Evolutionary conservation across 2,113 vertebrate genomes (phyloP).

Genomic region (Brachionichthys hirsutus): DNA sequence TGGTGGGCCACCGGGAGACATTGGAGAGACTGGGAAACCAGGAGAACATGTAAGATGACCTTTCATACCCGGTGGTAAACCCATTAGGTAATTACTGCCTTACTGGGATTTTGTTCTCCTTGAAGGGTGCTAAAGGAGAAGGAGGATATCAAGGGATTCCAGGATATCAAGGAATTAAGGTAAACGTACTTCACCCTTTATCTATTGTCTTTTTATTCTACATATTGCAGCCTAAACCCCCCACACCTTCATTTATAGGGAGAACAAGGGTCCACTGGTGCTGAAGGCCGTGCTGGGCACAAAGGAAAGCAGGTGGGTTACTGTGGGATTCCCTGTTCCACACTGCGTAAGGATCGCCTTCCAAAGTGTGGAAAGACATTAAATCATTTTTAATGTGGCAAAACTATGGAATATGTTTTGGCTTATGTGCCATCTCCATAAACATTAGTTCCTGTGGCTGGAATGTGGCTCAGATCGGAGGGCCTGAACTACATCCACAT

Average conservation of each 20-base stretch:
- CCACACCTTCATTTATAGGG: constrained; percentile 60
- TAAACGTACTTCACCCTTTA: constrained; percentile 38
- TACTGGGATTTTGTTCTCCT: constrained; percentile 47
- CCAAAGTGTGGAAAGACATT: constrained; percentile 29
- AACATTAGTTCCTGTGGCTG: constrained; percentile 57
- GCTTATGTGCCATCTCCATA: constrained; percentile 55
- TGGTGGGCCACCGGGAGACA: constrained; percentile 69
- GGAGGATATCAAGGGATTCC: constrained; percentile 73
- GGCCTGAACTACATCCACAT: constrained; percentile 43
- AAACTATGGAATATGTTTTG: constrained; percentile 49
- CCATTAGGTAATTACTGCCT: constrained; percentile 31
- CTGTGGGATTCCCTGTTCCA: constrained; percentile 34
- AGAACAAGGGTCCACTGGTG: constrained; percentile 64
- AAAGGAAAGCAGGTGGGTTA: constrained; percentile 72
- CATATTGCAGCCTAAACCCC: constrained; percentile 12
- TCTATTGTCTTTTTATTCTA: constrained; percentile 3
- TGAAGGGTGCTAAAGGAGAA: constrained; percentile 72
- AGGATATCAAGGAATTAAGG: constrained; percentile 81
- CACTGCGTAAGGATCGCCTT: background rate
- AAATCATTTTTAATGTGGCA: constrained; percentile 57
- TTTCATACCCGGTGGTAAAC: constrained; percentile 6
- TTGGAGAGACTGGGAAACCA: constrained; percentile 58
- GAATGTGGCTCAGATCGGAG: constrained; percentile 44
- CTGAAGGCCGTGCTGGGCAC: constrained; percentile 55
- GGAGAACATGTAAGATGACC: constrained; percentile 69